Evolutionary conservation across 2,888 invertebrate species (phyloP).

Genomic region (Drosophila neutralis): DNA sequence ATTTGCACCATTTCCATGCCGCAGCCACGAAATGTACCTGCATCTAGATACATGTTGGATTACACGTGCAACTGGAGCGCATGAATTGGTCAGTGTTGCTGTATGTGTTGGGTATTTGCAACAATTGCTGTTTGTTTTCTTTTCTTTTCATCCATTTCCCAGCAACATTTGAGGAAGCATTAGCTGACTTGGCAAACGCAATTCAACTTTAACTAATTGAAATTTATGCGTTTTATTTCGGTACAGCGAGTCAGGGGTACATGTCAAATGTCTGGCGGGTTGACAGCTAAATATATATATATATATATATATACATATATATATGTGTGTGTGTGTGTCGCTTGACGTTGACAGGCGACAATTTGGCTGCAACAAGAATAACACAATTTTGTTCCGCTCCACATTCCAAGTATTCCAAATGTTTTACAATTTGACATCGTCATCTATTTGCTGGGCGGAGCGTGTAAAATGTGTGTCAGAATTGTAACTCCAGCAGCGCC

Average conservation of each 20-base stretch:
- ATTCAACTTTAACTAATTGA: constrained; percentile 72
- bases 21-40: constrained; percentile 37
- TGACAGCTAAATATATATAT: constrained; percentile 70
- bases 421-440: constrained; percentile 19
- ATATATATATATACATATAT: constrained; percentile 1
- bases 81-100: constrained; percentile 35
- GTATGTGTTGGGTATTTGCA: constrained; percentile 8
- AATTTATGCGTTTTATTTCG: constrained; percentile 47
- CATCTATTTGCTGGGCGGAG: constrained; percentile 11
- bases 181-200: constrained; percentile 36
- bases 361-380: constrained; percentile 50
- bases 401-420: constrained; percentile 54
- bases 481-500: constrained; percentile 14
- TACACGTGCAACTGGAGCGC: constrained; percentile 69
- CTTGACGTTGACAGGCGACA: constrained; percentile 67
- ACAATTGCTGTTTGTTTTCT: neutral
- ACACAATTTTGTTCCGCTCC: constrained; percentile 64
- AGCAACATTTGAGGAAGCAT: constrained; percentile 62
- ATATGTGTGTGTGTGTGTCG: constrained; percentile 27
- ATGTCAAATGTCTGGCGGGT: constrained; percentile 71
- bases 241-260: neutral
- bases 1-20: constrained; percentile 71
- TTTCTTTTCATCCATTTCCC: neutral
- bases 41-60: constrained; percentile 49
- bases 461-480: constrained; percentile 68